These are phyloP conservation scores for Cricetomys ansorgei DNA, from an alignment of 2,113 vertebrate genomes.

Conservation along the genomic window DNA sequence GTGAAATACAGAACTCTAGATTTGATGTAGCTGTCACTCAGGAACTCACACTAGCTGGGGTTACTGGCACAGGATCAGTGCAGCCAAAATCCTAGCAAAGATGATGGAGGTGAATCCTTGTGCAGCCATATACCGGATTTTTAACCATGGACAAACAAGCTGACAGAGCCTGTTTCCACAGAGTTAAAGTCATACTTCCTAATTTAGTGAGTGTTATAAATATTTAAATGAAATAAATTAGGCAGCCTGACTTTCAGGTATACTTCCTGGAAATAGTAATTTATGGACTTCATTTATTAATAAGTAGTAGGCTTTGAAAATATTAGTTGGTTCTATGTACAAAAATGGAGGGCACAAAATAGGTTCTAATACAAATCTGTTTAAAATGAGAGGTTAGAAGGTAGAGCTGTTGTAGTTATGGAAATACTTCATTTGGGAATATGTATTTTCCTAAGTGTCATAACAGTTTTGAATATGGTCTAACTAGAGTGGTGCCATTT, in stretches of 20 bases:
- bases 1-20: background rate
- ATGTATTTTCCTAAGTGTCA: background rate
- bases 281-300: too few species aligned
- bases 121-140: background rate
- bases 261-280: background rate
- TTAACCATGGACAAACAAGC: background rate
- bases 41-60: too few species aligned
- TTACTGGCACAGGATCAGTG: background rate
- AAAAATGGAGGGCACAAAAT: background rate
- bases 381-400: constrained; percentile 34
- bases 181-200: background rate
- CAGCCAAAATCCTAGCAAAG: too few species aligned
- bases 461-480: background rate
- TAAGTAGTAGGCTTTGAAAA: constrained; percentile 19
- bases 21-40: background rate
- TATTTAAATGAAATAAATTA: constrained; percentile 19
- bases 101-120: background rate
- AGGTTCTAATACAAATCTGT: background rate
- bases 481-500: background rate
- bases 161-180: background rate
- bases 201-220: background rate
- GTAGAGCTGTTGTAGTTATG: background rate
- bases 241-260: background rate
- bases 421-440: constrained; percentile 52
- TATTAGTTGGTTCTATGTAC: background rate